Evolutionary conservation across 2,113 vertebrate genomes (phyloP).

Genomic region (Chiloscyllium plagiosum): DNA sequence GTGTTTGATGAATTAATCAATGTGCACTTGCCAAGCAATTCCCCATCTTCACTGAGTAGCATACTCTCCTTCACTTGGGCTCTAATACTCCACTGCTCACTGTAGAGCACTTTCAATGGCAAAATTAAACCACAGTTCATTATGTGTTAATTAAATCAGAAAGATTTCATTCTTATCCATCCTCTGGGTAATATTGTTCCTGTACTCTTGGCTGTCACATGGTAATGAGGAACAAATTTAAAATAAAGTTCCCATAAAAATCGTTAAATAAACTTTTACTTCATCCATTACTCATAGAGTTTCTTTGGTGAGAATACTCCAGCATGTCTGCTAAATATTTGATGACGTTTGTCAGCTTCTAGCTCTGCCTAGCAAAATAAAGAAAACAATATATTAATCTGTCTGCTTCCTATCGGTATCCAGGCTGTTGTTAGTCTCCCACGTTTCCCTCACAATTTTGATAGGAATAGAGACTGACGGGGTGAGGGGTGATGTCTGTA

Average conservation of each 20-base stretch:
- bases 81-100: background rate
- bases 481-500: too few species aligned
- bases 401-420: too few species aligned
- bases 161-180: background rate
- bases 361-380: background rate
- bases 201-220: background rate
- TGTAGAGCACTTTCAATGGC: background rate
- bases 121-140: background rate
- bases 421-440: too few species aligned
- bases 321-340: background rate
- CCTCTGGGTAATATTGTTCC: background rate
- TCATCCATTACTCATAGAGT: background rate
- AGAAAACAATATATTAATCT: background rate
- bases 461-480: too few species aligned
- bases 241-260: background rate
- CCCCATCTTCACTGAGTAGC: background rate
- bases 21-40: background rate
- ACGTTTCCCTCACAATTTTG: too few species aligned
- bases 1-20: background rate
- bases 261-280: background rate
- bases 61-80: background rate
- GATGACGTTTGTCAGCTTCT: background rate
- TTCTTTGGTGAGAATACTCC: background rate
- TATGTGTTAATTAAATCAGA: background rate
- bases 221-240: background rate